phyloP scores from a whole-genome alignment of 2,888 invertebrate species.

The Cancer borealis region DNA sequence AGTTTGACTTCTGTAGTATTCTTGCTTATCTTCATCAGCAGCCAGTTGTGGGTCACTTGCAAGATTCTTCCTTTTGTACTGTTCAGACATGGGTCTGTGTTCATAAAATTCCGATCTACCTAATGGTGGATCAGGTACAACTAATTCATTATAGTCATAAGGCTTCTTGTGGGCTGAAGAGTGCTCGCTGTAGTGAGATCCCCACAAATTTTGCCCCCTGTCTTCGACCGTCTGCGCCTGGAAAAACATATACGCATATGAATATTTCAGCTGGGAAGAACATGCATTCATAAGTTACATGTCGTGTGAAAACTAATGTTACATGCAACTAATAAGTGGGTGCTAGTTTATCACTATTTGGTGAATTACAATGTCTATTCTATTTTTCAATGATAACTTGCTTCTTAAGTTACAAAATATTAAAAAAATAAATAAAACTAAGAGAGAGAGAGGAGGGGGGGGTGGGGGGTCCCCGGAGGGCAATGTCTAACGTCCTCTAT shows the following conservation, averaged over 20 bases:
- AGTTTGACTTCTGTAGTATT: constrained; percentile 39
- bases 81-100: neutral
- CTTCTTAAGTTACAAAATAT: no score
- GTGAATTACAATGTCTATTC: no score
- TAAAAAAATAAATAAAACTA: neutral
- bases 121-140: neutral
- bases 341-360: no score
- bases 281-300: no score
- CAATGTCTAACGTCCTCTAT: no score
- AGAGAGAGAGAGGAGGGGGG: neutral
- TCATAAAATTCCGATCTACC: neutral
- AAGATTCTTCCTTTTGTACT: neutral
- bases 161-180: neutral
- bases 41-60: neutral
- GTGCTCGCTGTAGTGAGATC: neutral
- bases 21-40: neutral
- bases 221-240: constrained; percentile 11
- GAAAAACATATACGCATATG: neutral
- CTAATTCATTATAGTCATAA: neutral
- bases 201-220: neutral
- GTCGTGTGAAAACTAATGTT: no score
- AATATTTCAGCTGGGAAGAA: neutral
- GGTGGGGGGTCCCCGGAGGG: no score
- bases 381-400: no score
- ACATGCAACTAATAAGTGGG: no score